Evolutionary conservation across 2,113 vertebrate species (phyloP).

Genomic region (Psittacula cyanocephala): DNA sequence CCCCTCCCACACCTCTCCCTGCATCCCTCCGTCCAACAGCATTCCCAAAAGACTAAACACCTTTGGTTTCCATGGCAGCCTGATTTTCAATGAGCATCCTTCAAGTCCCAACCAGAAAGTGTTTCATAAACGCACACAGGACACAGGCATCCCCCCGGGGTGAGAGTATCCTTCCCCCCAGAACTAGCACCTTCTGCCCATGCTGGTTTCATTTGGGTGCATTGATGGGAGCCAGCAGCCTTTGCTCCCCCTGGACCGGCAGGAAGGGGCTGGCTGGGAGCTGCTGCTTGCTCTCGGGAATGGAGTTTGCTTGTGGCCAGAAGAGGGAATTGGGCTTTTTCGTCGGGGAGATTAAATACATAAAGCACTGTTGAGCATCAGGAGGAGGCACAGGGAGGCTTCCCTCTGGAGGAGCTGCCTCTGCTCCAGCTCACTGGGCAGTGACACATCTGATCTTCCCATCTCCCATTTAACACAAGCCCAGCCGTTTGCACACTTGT

Average conservation of each 20-base stretch:
- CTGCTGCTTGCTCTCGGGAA: not conserved
- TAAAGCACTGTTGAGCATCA: fast-evolving
- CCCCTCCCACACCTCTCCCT: not conserved
- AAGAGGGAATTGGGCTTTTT: not conserved
- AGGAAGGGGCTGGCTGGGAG: not conserved
- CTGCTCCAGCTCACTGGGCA: not conserved
- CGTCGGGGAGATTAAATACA: not conserved
- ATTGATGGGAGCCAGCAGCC: not conserved
- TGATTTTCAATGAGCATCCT: slow-evolving; percentile 68
- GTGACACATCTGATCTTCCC: not conserved
- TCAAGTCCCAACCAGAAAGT: slow-evolving; percentile 48
- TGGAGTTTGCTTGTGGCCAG: not conserved
- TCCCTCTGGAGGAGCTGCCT: not conserved
- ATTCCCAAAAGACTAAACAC: slow-evolving; percentile 68
- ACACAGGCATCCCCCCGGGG: not conserved
- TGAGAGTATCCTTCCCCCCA: not conserved
- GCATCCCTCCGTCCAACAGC: slow-evolving; percentile 26
- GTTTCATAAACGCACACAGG: slow-evolving; percentile 57
- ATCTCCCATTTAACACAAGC: not conserved
- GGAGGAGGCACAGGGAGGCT: fast-evolving
- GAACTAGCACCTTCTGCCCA: slow-evolving; percentile 11
- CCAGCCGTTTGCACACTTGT: not conserved
- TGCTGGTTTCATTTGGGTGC: not conserved
- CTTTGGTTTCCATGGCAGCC: slow-evolving; percentile 70
- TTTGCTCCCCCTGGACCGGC: fast-evolving